phyloP scores from a whole-genome alignment of 2,888 invertebrate genomes.

The Caenorhabditis sp. region DNA sequence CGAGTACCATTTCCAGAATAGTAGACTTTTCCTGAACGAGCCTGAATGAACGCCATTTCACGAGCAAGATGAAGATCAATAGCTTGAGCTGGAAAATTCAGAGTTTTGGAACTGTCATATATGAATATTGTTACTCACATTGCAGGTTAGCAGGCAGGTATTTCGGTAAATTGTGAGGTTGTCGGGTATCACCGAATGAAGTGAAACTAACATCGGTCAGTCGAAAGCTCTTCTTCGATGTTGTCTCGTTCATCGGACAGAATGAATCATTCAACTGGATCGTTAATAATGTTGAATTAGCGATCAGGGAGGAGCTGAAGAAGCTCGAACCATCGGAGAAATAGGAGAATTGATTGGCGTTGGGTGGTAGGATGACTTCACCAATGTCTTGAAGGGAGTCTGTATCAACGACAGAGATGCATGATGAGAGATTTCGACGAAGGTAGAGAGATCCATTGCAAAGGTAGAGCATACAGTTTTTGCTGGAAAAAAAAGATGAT shows the following conservation, averaged over 20 bases:
- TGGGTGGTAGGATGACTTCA: constrained; percentile 60
- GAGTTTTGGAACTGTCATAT: too few relatives aligned
- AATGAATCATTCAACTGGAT: constrained; percentile 66
- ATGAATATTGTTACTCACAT: constrained; percentile 47
- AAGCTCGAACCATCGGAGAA: constrained; percentile 65
- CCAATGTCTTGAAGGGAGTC: constrained; percentile 60
- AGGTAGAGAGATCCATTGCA: constrained; percentile 68
- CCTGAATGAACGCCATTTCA: constrained; percentile 89
- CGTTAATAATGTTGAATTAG: constrained; percentile 62
- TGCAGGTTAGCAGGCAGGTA: constrained; percentile 58
- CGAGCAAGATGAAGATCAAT: constrained; percentile 87
- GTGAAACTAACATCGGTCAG: constrained; percentile 59
- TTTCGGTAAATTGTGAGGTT: constrained; percentile 49
- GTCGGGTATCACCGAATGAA: constrained; percentile 56
- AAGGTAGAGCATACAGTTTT: constrained; percentile 60
- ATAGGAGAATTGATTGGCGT: constrained; percentile 47
- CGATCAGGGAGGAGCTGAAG: constrained; percentile 59
- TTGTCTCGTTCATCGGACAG: constrained; percentile 44
- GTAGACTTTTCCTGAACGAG: constrained; percentile 89
- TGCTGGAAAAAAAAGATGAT: constrained; percentile 37
- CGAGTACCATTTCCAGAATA: constrained; percentile 86
- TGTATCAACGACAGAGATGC: constrained; percentile 67
- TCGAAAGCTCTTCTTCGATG: constrained; percentile 42
- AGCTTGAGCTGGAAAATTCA: constrained; percentile 70
- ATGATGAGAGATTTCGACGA: constrained; percentile 63